Conservation (phyloP, 1,140 invertebrate species). For the Macrostomum lignano region DNA sequence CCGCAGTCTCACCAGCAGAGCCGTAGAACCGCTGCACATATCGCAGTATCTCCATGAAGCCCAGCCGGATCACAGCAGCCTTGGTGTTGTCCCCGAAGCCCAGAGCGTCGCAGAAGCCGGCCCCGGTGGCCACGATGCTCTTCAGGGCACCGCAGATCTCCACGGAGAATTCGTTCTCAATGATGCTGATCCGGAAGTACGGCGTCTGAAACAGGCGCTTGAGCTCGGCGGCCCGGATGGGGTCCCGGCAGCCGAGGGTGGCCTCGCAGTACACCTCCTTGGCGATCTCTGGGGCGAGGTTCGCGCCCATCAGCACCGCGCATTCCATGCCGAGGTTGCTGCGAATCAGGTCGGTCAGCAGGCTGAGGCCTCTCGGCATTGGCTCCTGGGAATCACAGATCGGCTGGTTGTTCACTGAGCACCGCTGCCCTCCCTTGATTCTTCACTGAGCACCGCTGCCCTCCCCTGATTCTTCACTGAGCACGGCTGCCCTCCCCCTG, state of each 20-base stretch:
- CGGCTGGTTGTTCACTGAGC: too few species aligned
- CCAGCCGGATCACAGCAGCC: conserved; percentile 79
- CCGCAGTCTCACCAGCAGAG: too few species aligned
- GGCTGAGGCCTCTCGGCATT: too few species aligned
- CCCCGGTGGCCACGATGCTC: conserved; percentile 93
- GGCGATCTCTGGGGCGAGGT: conserved; percentile 30
- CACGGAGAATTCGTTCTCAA: conserved; percentile 72
- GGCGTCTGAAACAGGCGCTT: conserved; percentile 82
- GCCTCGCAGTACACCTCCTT: conserved; percentile 93
- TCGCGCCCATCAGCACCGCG: conserved; percentile 6
- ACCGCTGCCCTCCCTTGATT: too few species aligned
- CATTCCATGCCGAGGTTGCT: conserved; percentile 6
- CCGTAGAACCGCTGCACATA: conserved; percentile 21
- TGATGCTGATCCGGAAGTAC: conserved; percentile 79
- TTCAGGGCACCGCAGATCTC: conserved; percentile 94
- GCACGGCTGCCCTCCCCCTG: too few species aligned
- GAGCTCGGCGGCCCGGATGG: too few species aligned
- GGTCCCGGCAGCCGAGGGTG: conserved; percentile 39
- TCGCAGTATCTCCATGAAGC: conserved; percentile 47
- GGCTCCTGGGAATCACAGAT: too few species aligned
- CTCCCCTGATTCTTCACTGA: too few species aligned
- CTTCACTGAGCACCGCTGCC: too few species aligned
- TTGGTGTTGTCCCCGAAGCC: conserved; percentile 88
- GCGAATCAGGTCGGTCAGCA: not conserved
- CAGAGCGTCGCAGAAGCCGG: conserved; percentile 82